A percentile compares a stretch with the other conserved stretches of the same genome.
phyloP scores from a whole-genome alignment of 2,797 vertebrate genomes.

The Anabacerthia variegaticeps region DNA sequence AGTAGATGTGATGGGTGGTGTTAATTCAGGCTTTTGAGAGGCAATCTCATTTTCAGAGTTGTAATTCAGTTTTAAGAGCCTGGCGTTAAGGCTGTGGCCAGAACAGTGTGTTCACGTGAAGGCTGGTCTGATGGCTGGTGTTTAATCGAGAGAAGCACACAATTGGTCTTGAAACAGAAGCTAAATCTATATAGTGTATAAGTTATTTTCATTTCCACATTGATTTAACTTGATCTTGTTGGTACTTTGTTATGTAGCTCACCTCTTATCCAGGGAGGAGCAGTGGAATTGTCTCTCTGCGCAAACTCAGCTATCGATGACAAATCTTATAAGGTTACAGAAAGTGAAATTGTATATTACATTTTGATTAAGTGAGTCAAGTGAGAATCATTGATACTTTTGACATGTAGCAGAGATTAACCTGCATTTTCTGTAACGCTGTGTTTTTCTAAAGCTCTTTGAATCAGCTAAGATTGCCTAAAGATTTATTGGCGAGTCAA shows the following conservation, averaged over 20 bases:
- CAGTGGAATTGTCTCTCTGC: not conserved
- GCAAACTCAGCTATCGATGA: not conserved
- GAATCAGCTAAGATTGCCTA: not conserved
- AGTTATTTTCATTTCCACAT: not conserved
- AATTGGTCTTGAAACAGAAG: constrained; percentile 15
- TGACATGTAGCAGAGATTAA: constrained; percentile 17
- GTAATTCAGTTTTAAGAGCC: not conserved
- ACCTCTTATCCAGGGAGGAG: not conserved
- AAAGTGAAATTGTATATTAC: constrained; percentile 34
- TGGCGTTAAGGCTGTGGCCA: not conserved
- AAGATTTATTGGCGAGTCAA: not conserved
- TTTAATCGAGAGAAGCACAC: constrained; percentile 11
- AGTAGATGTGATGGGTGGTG: not conserved
- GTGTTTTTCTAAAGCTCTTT: not conserved
- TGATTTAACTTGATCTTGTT: not conserved
- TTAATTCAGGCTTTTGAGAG: not conserved
- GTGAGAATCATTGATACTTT: constrained; percentile 30
- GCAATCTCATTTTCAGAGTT: not conserved
- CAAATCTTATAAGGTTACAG: not conserved
- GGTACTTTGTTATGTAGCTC: not conserved
- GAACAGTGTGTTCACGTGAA: not conserved
- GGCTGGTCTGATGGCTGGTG: not conserved
- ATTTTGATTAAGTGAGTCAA: constrained; percentile 33
- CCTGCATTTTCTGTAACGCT: not conserved
- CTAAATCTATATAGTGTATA: not conserved